Conservation (phyloP, 37 sponge, comb jelly and placozoan genomes). For the Petrosia ficiformis region DNA sequence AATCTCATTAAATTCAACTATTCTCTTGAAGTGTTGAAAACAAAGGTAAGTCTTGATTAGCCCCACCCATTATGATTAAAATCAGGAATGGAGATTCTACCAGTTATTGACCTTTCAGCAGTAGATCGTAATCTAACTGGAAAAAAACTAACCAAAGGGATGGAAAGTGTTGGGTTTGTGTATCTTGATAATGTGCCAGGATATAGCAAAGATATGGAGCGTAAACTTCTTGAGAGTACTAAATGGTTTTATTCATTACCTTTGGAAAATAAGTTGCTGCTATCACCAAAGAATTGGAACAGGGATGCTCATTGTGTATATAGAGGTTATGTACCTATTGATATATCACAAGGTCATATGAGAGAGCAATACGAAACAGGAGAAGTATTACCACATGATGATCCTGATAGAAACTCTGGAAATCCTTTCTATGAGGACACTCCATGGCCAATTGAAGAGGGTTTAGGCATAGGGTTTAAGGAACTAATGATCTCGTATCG, state of each 20-base stretch:
- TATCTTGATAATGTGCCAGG: constrained; percentile 66
- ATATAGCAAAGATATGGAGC: constrained; percentile 6
- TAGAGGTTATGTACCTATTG: constrained; percentile 41
- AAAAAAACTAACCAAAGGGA: constrained; percentile 3
- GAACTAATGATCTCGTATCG: constrained; percentile 4
- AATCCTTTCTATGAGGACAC: constrained; percentile 45
- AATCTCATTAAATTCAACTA: too few species aligned
- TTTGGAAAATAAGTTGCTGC: constrained; percentile 25
- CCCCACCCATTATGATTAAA: neutral
- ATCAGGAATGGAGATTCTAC: constrained; percentile 1
- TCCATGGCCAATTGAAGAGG: constrained; percentile 4
- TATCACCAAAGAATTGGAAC: constrained; percentile 31
- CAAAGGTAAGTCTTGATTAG: too few species aligned
- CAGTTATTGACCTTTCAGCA: constrained; percentile 30
- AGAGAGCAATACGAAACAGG: constrained; percentile 47
- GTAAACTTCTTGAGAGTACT: constrained; percentile 4
- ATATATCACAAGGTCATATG: constrained; percentile 12
- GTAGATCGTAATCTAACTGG: constrained; percentile 4
- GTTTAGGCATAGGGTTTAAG: neutral
- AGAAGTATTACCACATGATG: constrained; percentile 24
- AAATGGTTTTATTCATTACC: constrained; percentile 50
- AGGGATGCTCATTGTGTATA: constrained; percentile 15
- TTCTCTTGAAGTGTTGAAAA: too few species aligned
- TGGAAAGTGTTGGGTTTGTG: constrained; percentile 50
- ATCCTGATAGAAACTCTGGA: constrained; percentile 12